These are phyloP conservation scores for western clawed frog (Xenopus tropicalis) DNA, from an alignment of 2,113 vertebrate genomes.

Conservation along the genomic window DNA sequence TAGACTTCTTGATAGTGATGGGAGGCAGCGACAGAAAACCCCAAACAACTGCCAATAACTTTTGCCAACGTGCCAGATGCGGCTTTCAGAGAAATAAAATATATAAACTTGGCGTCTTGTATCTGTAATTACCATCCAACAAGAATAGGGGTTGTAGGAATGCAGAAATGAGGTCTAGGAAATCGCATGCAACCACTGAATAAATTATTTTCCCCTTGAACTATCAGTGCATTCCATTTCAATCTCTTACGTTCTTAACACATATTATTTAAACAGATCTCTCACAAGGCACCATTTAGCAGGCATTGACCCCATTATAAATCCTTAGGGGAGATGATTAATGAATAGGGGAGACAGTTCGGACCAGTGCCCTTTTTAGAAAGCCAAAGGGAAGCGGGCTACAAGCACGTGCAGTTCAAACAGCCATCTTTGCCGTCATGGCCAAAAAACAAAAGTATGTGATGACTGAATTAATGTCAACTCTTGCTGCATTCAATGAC, in stretches of 20 bases:
- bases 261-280: background rate
- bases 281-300: background rate
- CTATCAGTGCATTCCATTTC: background rate
- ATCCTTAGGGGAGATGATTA: too few relatives aligned
- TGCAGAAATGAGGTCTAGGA: conserved; percentile 25
- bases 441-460: too few relatives aligned
- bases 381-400: too few relatives aligned
- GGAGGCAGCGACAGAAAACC: conserved; percentile 1
- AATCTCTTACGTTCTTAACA: background rate
- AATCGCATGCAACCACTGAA: conserved; percentile 14
- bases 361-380: too few relatives aligned
- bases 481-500: too few relatives aligned
- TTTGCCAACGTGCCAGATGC: conserved; percentile 36
- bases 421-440: too few relatives aligned
- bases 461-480: too few relatives aligned
- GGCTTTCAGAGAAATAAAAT: background rate
- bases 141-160: conserved; percentile 9
- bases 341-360: too few relatives aligned
- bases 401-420: too few relatives aligned
- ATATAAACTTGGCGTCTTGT: background rate
- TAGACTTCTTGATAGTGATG: conserved; percentile 21
- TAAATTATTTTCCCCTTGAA: background rate
- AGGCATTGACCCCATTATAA: background rate
- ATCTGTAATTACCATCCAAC: conserved; percentile 28
- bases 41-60: conserved; percentile 13